Conservation (phyloP, 2,113 vertebrate genomes). For the Rhagologus leucostigma region DNA sequence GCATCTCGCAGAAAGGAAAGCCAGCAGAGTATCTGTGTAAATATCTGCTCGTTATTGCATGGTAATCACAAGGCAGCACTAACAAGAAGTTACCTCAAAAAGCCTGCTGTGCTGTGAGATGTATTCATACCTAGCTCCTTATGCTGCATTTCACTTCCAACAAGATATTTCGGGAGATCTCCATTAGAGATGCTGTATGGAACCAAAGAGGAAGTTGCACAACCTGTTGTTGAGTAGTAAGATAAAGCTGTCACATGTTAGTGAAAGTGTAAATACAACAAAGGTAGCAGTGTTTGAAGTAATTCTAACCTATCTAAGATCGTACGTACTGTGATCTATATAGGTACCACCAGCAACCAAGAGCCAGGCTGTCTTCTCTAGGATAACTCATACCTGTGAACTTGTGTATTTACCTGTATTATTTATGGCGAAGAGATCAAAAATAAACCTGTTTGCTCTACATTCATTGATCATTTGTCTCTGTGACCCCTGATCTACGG, state of each 20-base stretch:
- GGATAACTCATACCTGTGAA: background rate
- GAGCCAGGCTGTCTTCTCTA: background rate
- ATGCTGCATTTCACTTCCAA: background rate
- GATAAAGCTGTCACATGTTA: background rate
- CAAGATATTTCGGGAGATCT: background rate
- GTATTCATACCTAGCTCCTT: background rate
- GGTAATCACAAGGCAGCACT: background rate
- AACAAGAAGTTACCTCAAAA: background rate
- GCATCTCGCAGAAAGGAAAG: background rate
- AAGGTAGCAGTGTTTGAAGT: background rate
- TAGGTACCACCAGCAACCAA: background rate
- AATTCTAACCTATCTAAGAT: background rate
- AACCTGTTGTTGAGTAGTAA: background rate
- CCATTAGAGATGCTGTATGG: background rate
- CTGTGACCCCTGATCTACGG: background rate
- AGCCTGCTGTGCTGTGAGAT: background rate
- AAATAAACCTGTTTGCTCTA: background rate
- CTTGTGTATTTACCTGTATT: background rate
- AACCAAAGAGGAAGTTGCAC: background rate
- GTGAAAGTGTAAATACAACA: background rate
- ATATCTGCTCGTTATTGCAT: background rate
- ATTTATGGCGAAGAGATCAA: background rate
- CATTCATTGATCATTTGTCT: background rate
- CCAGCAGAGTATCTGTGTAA: background rate
- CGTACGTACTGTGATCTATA: no score